Conservation (phyloP, 2,113 vertebrate genomes). For the Aegithalos caudatus region DNA sequence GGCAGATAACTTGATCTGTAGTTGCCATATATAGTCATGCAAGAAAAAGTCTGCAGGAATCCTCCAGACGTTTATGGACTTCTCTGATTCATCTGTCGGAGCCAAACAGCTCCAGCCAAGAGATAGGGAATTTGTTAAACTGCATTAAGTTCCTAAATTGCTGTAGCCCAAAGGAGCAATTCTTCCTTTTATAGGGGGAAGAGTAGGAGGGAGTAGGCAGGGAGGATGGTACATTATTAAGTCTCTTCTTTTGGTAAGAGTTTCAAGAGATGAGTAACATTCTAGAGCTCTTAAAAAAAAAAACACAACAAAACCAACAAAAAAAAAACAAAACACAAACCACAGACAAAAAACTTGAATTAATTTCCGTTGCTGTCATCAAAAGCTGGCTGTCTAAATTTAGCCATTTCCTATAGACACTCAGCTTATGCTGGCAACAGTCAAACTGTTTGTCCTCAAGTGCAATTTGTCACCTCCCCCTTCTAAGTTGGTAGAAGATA, state of each 20-base stretch:
- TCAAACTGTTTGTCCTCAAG: constrained; percentile 47
- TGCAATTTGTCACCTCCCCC: constrained; percentile 26
- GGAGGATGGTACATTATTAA: neutral
- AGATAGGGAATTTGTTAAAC: constrained; percentile 65
- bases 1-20: constrained; percentile 56
- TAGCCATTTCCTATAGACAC: constrained; percentile 22
- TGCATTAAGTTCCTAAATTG: constrained; percentile 44
- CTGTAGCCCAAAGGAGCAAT: constrained; percentile 39
- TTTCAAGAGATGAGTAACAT: constrained; percentile 40
- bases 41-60: constrained; percentile 49
- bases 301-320: neutral
- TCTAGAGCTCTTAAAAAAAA: neutral
- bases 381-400: neutral
- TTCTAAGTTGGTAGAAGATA: neutral
- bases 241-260: constrained; percentile 25
- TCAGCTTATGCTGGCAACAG: neutral
- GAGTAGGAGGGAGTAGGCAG: constrained; percentile 26
- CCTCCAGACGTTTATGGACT: constrained; percentile 71
- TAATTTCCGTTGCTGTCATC: constrained; percentile 43
- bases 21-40: constrained; percentile 73
- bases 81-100: constrained; percentile 64
- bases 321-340: neutral
- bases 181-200: constrained; percentile 25
- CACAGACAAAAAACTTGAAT: constrained; percentile 23
- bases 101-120: constrained; percentile 59